Evolutionary conservation across 2,797 vertebrate genomes (phyloP).

Genomic region (Oryzias dopingdopingensis): DNA sequence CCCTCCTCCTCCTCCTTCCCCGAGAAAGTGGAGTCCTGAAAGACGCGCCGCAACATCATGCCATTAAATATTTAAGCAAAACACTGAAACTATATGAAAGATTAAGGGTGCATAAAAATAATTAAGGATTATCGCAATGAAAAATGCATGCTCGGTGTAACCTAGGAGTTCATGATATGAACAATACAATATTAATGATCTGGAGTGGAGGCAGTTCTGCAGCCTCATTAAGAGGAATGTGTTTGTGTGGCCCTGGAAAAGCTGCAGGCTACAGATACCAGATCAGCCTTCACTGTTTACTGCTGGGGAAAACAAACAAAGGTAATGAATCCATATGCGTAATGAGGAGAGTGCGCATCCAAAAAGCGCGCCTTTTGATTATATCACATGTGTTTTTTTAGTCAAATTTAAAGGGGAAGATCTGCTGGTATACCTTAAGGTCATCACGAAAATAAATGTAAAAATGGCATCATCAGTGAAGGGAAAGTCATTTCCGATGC

Average conservation of each 20-base stretch:
- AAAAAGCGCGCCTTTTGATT: constrained; percentile 3
- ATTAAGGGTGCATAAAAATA: constrained; percentile 78
- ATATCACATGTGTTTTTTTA: no score
- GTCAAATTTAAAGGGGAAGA: no score
- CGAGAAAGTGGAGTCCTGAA: constrained; percentile 60
- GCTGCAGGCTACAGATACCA: constrained; percentile 68
- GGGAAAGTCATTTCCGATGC: constrained; percentile 61
- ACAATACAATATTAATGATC: constrained; percentile 78
- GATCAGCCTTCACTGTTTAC: constrained; percentile 63
- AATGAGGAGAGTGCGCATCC: constrained; percentile 23
- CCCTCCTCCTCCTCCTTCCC: constrained; percentile 42
- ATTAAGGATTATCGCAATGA: constrained; percentile 78
- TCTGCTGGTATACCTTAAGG: no score
- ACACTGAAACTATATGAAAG: constrained; percentile 77
- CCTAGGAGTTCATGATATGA: constrained; percentile 79
- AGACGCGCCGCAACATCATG: constrained; percentile 66
- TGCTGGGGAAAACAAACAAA: constrained; percentile 56
- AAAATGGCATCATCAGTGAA: neutral
- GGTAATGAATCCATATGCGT: constrained; percentile 52
- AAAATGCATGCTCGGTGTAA: constrained; percentile 77
- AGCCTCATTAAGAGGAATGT: constrained; percentile 70
- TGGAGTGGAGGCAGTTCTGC: constrained; percentile 60
- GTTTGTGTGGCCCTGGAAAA: constrained; percentile 54
- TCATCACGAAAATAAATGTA: neutral
- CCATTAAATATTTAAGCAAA: constrained; percentile 79